phyloP scores from a whole-genome alignment of 2,113 vertebrate species.

The Menidia beryllina region DNA sequence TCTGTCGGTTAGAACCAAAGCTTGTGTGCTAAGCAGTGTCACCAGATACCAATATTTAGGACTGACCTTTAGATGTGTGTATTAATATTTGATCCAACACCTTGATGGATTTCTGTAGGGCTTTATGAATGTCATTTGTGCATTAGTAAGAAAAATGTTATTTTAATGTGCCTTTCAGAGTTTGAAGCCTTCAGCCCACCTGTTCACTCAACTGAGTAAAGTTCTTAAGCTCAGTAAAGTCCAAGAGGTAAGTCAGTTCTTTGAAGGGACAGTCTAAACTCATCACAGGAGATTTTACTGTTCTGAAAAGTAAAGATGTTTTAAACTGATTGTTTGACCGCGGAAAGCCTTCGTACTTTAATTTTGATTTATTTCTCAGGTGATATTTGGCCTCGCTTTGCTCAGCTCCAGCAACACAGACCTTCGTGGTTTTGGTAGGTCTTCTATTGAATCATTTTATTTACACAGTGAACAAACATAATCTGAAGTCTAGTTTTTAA shows the following conservation, averaged over 20 bases:
- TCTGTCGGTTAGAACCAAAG: background rate
- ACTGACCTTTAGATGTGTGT: background rate
- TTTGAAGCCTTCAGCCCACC: slow-evolving; percentile 97
- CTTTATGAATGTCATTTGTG: too few species aligned
- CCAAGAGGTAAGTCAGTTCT: slow-evolving; percentile 88
- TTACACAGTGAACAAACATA: background rate
- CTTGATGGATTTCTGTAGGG: too few species aligned
- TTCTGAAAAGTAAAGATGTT: background rate
- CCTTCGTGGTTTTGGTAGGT: slow-evolving; percentile 96
- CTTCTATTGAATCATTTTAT: background rate
- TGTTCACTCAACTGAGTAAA: slow-evolving; percentile 99
- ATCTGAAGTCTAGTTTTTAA: background rate
- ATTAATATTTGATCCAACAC: background rate
- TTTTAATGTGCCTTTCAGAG: slow-evolving; percentile 85
- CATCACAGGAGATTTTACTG: background rate
- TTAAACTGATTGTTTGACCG: background rate
- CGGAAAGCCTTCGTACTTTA: background rate
- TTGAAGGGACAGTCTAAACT: background rate
- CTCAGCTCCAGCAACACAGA: slow-evolving; percentile 95
- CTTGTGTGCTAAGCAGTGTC: background rate
- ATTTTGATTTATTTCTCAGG: slow-evolving; percentile 78
- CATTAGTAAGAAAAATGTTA: too few species aligned
- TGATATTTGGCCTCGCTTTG: slow-evolving; percentile 98
- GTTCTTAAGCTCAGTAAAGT: slow-evolving; percentile 99
- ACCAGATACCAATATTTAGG: background rate